Conservation (phyloP, 35 echinoderm and acorn worm genomes). For the Apostichopus parvimensis region DNA sequence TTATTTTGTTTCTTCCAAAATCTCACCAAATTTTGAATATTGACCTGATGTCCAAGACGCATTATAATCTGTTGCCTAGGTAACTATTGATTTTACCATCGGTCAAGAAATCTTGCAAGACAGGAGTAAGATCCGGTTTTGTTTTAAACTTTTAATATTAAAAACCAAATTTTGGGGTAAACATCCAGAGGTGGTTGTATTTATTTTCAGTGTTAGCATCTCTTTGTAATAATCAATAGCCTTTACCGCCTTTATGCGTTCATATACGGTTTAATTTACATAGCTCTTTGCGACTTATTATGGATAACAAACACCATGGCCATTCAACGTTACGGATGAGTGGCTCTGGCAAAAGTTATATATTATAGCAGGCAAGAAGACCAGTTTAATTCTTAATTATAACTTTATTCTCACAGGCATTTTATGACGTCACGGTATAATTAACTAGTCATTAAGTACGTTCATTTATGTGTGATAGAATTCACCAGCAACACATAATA, state of each 20-base stretch:
- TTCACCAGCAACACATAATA: too few species aligned
- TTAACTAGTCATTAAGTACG: too few species aligned
- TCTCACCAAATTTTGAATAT: neutral
- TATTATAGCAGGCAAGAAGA: too few species aligned
- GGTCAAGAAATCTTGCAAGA: neutral
- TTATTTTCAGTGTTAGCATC: neutral
- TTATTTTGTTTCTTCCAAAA: neutral
- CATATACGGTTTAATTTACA: too few species aligned
- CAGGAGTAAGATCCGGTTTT: neutral
- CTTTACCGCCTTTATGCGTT: neutral
- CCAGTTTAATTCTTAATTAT: too few species aligned
- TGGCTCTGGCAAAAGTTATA: too few species aligned
- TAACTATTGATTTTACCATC: neutral
- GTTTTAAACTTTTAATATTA: neutral
- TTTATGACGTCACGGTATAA: too few species aligned
- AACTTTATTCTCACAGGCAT: too few species aligned
- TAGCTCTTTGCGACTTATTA: too few species aligned
- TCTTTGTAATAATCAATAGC: neutral
- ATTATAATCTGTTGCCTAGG: neutral
- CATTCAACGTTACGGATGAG: too few species aligned
- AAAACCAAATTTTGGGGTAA: neutral
- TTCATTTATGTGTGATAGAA: too few species aligned
- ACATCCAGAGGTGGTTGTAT: neutral
- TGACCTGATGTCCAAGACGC: neutral
- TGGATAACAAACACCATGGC: too few species aligned